These are phyloP conservation scores for Pipistrellus nathusii DNA, from an alignment of 2,797 vertebrate species.

Conservation along the genomic window DNA sequence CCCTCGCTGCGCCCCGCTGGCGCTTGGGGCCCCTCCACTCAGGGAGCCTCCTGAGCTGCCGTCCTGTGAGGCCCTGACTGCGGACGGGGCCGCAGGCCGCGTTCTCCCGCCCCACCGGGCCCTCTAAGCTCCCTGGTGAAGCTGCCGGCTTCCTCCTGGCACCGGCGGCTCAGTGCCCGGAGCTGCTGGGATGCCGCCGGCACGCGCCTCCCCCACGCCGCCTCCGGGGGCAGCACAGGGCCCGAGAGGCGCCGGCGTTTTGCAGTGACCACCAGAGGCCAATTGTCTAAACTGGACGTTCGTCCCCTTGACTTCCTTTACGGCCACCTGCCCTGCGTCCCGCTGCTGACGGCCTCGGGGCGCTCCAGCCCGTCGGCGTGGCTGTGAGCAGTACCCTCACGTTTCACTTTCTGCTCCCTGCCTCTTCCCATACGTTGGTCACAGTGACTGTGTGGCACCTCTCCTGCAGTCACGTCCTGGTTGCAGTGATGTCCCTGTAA, in stretches of 20 bases:
- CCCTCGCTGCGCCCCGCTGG: background rate
- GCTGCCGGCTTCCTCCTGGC: background rate
- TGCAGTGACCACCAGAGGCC: too few species aligned
- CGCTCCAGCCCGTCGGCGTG: background rate
- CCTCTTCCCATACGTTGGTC: background rate
- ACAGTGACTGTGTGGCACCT: background rate
- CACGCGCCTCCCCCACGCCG: background rate
- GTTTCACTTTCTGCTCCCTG: background rate
- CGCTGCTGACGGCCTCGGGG: background rate
- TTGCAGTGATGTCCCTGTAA: background rate
- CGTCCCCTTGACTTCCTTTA: background rate
- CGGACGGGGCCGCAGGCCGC: rapidly evolving
- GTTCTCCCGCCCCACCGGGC: background rate
- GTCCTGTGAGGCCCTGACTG: background rate
- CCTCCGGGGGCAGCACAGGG: background rate
- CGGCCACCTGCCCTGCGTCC: background rate
- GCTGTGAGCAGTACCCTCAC: background rate
- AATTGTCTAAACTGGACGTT: background rate
- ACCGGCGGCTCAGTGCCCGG: rapidly evolving
- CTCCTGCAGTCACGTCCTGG: background rate
- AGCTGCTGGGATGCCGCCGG: too few species aligned
- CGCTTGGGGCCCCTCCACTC: too few species aligned
- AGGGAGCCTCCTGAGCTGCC: background rate
- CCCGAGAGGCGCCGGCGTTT: too few species aligned
- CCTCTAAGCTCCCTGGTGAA: background rate